Conservation (phyloP, 2,113 vertebrate genomes). For the Pachypanchax playfairii region DNA sequence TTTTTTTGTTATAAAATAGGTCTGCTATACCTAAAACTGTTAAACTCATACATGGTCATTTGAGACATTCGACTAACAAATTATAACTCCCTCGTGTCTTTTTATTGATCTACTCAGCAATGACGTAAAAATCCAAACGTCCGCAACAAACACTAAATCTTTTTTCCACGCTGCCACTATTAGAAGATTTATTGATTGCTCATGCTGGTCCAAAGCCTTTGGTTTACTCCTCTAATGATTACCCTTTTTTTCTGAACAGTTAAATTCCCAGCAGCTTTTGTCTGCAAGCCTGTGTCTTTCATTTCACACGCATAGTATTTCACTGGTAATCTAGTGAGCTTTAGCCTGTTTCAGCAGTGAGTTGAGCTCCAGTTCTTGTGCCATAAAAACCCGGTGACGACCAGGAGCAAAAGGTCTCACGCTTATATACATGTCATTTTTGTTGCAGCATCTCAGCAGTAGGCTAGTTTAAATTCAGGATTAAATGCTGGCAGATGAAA, state of each 20-base stretch:
- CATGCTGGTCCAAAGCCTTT: neutral
- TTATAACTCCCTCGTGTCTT: neutral
- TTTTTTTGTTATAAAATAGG: neutral
- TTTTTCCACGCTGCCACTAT: neutral
- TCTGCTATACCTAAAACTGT: neutral
- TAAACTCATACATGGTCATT: neutral
- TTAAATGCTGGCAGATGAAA: neutral
- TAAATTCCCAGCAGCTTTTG: constrained; percentile 21
- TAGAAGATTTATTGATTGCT: constrained; percentile 18
- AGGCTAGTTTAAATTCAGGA: neutral
- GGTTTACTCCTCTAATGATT: constrained; percentile 31
- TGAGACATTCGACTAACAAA: neutral
- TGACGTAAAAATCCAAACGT: constrained; percentile 4
- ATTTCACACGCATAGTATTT: constrained; percentile 40
- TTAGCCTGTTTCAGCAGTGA: constrained; percentile 19
- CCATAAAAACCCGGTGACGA: constrained; percentile 11
- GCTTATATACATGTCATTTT: constrained; percentile 5
- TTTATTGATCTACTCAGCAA: neutral
- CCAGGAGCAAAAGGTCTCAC: constrained; percentile 2
- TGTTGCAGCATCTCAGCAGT: neutral
- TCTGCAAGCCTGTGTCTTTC: constrained; percentile 24
- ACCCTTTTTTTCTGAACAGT: constrained; percentile 15
- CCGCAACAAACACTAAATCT: neutral
- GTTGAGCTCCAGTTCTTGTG: constrained; percentile 7
- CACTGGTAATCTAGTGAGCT: constrained; percentile 32